These are phyloP conservation scores for Ceratosolen solmsi DNA, from an alignment of 1,140 invertebrate species.

Conservation along the genomic window DNA sequence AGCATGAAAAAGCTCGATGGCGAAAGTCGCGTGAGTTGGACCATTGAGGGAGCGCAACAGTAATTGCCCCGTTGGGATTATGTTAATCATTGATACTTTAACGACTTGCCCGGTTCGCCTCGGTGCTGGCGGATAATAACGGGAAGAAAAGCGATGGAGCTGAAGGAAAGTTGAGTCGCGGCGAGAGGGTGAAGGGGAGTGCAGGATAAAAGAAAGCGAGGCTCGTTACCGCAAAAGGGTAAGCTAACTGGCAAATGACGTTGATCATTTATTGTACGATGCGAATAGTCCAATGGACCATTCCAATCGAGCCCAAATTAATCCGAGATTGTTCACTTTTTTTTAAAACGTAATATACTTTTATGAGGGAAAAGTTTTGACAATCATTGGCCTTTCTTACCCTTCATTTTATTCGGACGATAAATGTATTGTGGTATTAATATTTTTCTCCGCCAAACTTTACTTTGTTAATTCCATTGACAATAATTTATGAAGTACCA, in stretches of 20 bases:
- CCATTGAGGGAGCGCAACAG: constrained; percentile 22
- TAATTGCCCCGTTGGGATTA: constrained; percentile 49
- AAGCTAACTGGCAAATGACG: constrained; percentile 23
- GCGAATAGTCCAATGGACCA: constrained; percentile 24
- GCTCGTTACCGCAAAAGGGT: constrained; percentile 42
- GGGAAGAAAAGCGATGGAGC: constrained; percentile 31
- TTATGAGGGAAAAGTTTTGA: not conserved
- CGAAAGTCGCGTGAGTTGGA: constrained; percentile 19
- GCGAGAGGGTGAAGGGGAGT: not conserved
- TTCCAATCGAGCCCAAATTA: constrained; percentile 32
- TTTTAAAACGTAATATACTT: not conserved
- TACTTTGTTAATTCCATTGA: not conserved
- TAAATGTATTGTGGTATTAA: not conserved
- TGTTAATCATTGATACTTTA: constrained; percentile 54
- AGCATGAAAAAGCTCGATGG: constrained; percentile 17
- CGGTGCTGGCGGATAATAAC: constrained; percentile 22
- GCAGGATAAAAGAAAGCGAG: constrained; percentile 21
- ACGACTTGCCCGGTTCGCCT: constrained; percentile 41
- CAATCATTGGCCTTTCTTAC: not conserved
- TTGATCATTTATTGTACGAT: constrained; percentile 35
- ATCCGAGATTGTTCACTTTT: constrained; percentile 26
- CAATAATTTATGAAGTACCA: not conserved
- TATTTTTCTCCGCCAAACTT: not conserved
- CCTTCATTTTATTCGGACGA: not conserved
- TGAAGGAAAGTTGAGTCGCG: too few species aligned